Conservation (phyloP, 2,888 invertebrate genomes). For the Andrena flavipes region DNA sequence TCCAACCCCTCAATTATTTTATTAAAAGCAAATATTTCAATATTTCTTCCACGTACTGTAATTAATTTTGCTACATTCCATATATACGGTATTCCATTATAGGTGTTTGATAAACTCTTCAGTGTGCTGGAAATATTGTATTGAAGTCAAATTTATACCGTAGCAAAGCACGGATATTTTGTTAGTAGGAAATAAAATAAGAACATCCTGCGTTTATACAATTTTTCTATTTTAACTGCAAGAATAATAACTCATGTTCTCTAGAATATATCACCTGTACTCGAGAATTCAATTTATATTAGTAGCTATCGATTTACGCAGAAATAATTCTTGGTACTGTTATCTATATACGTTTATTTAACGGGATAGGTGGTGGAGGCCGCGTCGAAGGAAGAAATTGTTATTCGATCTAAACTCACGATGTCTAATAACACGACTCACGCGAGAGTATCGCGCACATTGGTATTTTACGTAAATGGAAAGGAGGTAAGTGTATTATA, state of each 20-base stretch:
- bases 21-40: not conserved
- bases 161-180: no score
- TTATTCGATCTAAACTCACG: not conserved
- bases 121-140: no score
- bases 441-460: constrained; percentile 58
- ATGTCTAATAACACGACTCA: not conserved
- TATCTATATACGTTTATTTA: constrained; percentile 1
- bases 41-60: no score
- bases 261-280: not conserved
- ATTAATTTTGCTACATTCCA: no score
- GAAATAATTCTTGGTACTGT: not conserved
- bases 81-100: no score
- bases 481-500: constrained; percentile 85
- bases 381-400: not conserved
- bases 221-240: no score
- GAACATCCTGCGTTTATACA: no score
- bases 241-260: no score
- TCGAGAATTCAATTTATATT: not conserved
- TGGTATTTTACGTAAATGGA: constrained; percentile 88
- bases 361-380: not conserved
- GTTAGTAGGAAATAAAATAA: no score
- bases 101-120: no score
- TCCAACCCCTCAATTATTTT: no score
- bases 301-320: not conserved
- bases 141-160: no score